Base-by-base conservation (phyloP, 2,888 invertebrate genomes). In the Herminia tarsipennalis region DNA sequence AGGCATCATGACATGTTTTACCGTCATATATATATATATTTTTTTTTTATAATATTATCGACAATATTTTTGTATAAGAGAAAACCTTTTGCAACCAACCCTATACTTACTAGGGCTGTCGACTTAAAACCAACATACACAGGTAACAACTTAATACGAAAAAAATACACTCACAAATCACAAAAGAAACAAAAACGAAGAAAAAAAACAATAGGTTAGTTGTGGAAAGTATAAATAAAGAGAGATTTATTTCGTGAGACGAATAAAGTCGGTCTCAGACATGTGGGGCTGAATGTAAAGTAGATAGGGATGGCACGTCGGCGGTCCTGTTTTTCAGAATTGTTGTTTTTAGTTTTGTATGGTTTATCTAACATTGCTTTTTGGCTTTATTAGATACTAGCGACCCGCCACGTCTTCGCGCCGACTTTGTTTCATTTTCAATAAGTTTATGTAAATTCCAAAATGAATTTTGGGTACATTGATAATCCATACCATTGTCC, bases 161-260 rank as follows among this genome's bases (percentile, higher is more conserved):
- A 60, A 65, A 67, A 68, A 64, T 38, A 55, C 33, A 58, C 59
- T 51, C 55, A 55, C 63, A 63, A 73, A 73, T 74, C 77, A 76
- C 66, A 70, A 57, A 53, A 52, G 40, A 56, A 65, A 59, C 64
- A 66, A 62, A 59, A 67, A 53, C 63, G 52, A 35, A 24, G 22
- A 56, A 50, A 55, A 67, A 78, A 81, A 81, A 78, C 79, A 81
- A 81, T 78, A 76, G 76, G 74, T 76, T 77, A 73, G 76, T 73
- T 72, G 66, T 63, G 71, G 73, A 71, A 76, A 73, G 77, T 76
- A 81, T 81, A 81, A 82, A 80, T 79, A 79, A 75, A 72, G 70
- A 60, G 60, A 81, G 81, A 83, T 83, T 83, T 81, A 83, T 82
- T 81, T 72, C 82, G 82, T 82, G 82, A 73, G 76, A 44, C 63